A percentile compares a stretch with the other conserved stretches of the same genome.
Evolutionary conservation across 2,888 invertebrate genomes (phyloP).

Genomic region (Gymnoscelis rufifasciata): DNA sequence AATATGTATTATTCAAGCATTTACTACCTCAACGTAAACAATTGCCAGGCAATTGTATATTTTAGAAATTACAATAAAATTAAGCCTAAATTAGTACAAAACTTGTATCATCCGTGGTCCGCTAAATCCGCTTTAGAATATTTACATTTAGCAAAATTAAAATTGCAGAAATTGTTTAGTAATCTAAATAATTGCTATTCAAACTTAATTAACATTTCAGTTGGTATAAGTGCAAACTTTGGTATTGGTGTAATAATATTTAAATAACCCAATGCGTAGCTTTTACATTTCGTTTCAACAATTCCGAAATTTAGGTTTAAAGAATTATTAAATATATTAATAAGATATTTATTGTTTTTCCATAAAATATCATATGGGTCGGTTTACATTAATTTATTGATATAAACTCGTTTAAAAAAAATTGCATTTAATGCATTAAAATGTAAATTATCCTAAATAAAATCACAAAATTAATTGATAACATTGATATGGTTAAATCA

Average conservation of each 20-base stretch:
- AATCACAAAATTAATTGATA: constrained; percentile 15
- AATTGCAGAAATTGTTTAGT: too few species aligned
- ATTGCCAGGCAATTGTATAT: constrained; percentile 25
- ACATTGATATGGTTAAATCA: constrained; percentile 12
- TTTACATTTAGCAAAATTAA: constrained; percentile 39
- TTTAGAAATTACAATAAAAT: constrained; percentile 29
- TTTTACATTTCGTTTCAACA: too few species aligned
- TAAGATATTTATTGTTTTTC: too few species aligned
- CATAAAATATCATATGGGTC: too few species aligned
- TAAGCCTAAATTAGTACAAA: constrained; percentile 39
- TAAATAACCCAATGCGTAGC: too few species aligned
- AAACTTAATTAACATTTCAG: too few species aligned
- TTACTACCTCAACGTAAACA: constrained; percentile 6
- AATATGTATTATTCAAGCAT: constrained; percentile 3
- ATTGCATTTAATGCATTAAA: constrained; percentile 16
- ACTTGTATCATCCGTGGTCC: constrained; percentile 52
- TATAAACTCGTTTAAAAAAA: constrained; percentile 1
- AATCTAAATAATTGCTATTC: too few species aligned
- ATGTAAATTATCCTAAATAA: constrained; percentile 10
- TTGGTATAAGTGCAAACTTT: too few species aligned
- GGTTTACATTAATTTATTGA: too few species aligned
- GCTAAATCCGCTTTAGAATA: constrained; percentile 50
- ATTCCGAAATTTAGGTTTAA: too few species aligned
- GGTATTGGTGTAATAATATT: too few species aligned
- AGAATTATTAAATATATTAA: too few species aligned